Evolutionary conservation across 2,888 invertebrate genomes (phyloP).

Genomic region (Leptura quadrifasciata): DNA sequence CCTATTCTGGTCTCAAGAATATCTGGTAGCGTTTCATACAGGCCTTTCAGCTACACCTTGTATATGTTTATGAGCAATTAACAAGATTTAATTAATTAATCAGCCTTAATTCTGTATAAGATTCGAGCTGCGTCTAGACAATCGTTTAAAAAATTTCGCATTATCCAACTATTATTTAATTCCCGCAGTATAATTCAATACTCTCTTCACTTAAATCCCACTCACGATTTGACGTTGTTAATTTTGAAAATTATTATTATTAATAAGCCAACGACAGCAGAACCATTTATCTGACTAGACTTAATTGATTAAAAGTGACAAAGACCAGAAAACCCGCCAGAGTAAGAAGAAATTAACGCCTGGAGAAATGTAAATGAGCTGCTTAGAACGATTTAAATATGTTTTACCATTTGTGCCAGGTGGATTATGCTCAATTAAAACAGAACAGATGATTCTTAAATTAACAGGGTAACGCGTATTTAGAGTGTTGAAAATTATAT

Average conservation of each 20-base stretch:
- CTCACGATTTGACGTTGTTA: background rate
- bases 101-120: background rate
- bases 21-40: too few species aligned
- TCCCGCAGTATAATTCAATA: background rate
- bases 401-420: constrained; percentile 1
- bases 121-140: background rate
- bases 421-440: background rate
- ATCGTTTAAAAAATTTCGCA: background rate
- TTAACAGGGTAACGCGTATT: background rate
- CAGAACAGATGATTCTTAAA: constrained; percentile 1
- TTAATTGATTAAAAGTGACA: background rate
- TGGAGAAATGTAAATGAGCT: constrained; percentile 3
- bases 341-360: background rate
- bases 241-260: background rate
- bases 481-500: background rate
- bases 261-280: background rate
- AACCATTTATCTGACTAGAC: background rate
- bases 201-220: background rate
- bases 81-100: background rate
- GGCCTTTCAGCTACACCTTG: too few species aligned
- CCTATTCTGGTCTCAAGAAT: too few species aligned
- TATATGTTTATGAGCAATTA: background rate
- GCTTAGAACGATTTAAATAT: background rate
- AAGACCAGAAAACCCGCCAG: background rate
- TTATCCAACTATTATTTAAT: background rate